These are phyloP conservation scores for Acleris laterana DNA, from an alignment of 2,888 invertebrate genomes.

Conservation along the genomic window DNA sequence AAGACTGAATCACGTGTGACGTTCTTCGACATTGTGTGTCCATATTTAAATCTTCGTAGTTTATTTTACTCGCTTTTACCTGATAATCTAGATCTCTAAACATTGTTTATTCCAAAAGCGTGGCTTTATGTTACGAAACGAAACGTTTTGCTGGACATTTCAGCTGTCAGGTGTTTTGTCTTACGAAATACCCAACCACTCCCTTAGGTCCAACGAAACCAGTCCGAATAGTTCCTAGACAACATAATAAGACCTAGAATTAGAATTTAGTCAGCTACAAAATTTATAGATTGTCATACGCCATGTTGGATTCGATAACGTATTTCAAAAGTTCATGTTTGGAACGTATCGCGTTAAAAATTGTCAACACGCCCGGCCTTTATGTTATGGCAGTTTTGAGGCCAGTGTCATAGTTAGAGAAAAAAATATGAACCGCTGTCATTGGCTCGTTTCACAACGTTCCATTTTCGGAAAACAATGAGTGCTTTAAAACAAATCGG, in stretches of 20 bases:
- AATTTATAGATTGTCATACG: not conserved
- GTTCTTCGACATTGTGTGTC: too few relatives aligned
- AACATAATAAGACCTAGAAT: slow-evolving; percentile 6
- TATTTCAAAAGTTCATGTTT: too few relatives aligned
- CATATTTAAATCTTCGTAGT: too few relatives aligned
- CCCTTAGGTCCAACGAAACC: slow-evolving; percentile 4
- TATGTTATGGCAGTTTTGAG: not conserved
- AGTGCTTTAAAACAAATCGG: slow-evolving; percentile 19
- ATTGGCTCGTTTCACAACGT: slow-evolving; percentile 6
- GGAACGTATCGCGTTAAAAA: not conserved
- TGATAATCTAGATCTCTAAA: not conserved
- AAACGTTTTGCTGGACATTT: not conserved
- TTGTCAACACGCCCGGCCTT: not conserved
- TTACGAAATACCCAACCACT: slow-evolving; percentile 10
- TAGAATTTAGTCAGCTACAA: not conserved
- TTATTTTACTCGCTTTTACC: not conserved
- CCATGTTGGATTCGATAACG: too few relatives aligned
- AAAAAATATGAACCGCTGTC: slow-evolving; percentile 13
- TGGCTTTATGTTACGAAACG: not conserved
- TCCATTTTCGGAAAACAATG: slow-evolving; percentile 28
- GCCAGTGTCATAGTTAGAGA: slow-evolving; percentile 12
- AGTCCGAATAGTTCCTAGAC: not conserved
- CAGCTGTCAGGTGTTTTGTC: slow-evolving; percentile 16
- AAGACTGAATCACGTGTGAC: too few relatives aligned
- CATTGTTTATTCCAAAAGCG: not conserved